Conservation (phyloP, 2,888 invertebrate genomes). For the Lordiphosa andalusiaca region DNA sequence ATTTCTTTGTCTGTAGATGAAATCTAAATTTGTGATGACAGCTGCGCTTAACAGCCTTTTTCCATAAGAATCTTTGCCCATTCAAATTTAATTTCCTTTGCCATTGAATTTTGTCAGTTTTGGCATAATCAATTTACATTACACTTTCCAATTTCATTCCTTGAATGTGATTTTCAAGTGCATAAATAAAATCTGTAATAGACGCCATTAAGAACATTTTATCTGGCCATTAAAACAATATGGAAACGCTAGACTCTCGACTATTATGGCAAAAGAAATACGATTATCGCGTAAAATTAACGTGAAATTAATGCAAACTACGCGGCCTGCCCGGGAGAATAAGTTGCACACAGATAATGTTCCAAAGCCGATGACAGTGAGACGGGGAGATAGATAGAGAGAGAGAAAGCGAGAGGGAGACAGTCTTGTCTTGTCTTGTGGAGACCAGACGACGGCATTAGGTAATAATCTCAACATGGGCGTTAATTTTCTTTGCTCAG, state of each 20-base stretch:
- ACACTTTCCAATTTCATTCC: conserved; percentile 17
- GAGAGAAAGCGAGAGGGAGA: too few species aligned
- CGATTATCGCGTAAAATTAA: conserved; percentile 69
- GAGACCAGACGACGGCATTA: conserved; percentile 29
- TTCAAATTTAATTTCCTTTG: too few species aligned
- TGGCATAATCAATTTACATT: conserved; percentile 1
- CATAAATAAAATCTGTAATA: conserved; percentile 71
- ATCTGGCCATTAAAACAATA: conserved; percentile 70
- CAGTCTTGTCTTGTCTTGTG: not conserved
- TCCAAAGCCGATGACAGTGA: not conserved
- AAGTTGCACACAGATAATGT: conserved; percentile 5
- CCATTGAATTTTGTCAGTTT: too few species aligned
- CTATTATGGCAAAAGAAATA: conserved; percentile 52
- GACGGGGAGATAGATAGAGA: too few species aligned
- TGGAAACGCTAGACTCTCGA: conserved; percentile 44
- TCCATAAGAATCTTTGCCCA: too few species aligned
- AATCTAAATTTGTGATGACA: too few species aligned
- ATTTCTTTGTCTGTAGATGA: too few species aligned
- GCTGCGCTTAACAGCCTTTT: too few species aligned
- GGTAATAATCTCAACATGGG: conserved; percentile 46
- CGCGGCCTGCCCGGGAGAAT: conserved; percentile 30
- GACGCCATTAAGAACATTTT: conserved; percentile 68
- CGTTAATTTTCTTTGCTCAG: conserved; percentile 57
- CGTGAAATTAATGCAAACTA: conserved; percentile 73
- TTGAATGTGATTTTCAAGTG: conserved; percentile 67